phyloP scores from a whole-genome alignment of 2,797 vertebrate genomes.

The Tachyglossus aculeatus region DNA sequence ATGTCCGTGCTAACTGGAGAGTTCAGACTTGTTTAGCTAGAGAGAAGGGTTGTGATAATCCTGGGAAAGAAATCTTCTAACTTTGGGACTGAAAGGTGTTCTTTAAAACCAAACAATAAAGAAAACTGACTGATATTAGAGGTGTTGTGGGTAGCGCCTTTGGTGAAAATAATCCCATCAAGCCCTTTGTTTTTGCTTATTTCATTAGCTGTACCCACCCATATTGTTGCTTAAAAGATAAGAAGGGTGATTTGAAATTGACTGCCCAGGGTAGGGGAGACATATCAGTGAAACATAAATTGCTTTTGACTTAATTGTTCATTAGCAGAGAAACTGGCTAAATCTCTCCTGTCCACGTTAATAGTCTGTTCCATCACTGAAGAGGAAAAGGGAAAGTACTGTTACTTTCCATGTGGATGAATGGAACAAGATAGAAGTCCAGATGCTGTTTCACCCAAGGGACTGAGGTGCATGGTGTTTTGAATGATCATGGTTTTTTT shows the following conservation, averaged over 20 bases:
- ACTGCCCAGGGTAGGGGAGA: too few relatives aligned
- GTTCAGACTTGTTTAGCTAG: not conserved
- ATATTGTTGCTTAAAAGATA: not conserved
- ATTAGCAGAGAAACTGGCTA: too few relatives aligned
- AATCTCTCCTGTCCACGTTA: too few relatives aligned
- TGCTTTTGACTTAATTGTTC: too few relatives aligned
- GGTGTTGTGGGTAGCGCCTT: not conserved
- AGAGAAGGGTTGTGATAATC: not conserved
- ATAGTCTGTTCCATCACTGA: too few relatives aligned
- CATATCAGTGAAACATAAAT: too few relatives aligned
- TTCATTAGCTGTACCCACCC: not conserved
- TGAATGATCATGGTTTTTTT: too few relatives aligned
- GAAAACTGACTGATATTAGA: not conserved
- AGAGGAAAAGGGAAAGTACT: too few relatives aligned
- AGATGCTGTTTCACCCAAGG: too few relatives aligned
- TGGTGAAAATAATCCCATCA: not conserved
- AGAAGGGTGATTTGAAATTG: not conserved
- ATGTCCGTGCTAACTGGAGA: not conserved
- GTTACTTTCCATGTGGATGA: too few relatives aligned
- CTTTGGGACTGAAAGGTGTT: not conserved
- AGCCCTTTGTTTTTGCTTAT: not conserved
- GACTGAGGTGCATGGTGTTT: too few relatives aligned
- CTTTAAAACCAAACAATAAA: not conserved
- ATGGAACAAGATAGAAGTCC: too few relatives aligned
- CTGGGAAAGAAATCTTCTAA: not conserved